Base-by-base conservation (phyloP, 1,140 invertebrate species). In the Leptoteleia sp. region DNA sequence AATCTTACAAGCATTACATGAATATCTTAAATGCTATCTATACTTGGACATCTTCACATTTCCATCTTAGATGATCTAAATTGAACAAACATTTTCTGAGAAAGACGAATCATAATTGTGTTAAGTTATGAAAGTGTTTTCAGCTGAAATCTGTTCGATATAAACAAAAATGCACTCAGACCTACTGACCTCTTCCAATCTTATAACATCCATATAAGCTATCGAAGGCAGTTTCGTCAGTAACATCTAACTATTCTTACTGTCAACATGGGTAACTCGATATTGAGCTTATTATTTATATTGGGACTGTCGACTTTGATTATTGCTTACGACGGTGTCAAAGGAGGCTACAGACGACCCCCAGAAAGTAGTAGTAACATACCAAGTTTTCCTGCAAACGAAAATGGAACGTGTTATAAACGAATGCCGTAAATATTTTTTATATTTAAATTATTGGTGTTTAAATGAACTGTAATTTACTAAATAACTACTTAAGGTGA, bases 361-460 rank as follows among this genome's bases (percentile, higher is more conserved):
- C 38, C 52, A 11, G 17, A 47, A 33, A 12, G 0, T 12, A 33
- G 17, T 13, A 45, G 13, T 6, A 43, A 35, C 65, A 45, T 11
- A 1, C 31, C 35, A 16, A 29, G 57, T 9, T 81, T 78, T 62
- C 82, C 82, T 0, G 76, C 81, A 0, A 75, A 67, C 6, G 81
- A 83, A 57, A 82, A 80, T 64, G 85, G 84, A 19, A 81, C 84
- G 22, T 89, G 88, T 65, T 85, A 86, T 50, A 89, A 85, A 57
- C 83, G 81, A 47, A 77, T 89, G 37, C 83, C 83, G 88, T 89
- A 72, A 88, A 87, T 84, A 57, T 9, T 40, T 29, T 29, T 29
- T 29, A 4, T 8, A 8, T 7, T 29, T 3, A 1, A 29, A 29
- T 29, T 8, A 29, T 4, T 29, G 6, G 8, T 29, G 5, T 22